Percentiles rank a stretch among this genome's conserved stretches.
These are phyloP conservation scores for Hydrolagus colliei DNA, from an alignment of 2,797 vertebrate genomes.

Conservation along the genomic window DNA sequence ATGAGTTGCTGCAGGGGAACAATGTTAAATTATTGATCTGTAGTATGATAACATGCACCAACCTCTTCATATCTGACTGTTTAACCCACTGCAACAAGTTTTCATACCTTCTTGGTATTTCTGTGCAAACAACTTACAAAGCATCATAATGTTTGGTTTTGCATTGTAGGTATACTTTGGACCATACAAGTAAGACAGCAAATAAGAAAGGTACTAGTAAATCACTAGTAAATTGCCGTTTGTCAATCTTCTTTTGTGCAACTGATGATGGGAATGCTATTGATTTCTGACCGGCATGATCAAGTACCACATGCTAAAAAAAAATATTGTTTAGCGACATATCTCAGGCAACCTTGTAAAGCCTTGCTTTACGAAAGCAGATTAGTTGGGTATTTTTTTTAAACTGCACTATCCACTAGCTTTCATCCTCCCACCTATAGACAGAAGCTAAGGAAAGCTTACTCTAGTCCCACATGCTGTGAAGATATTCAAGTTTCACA, in stretches of 20 bases:
- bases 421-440: neutral
- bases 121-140: neutral
- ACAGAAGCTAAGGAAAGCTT: neutral
- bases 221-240: neutral
- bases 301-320: too few species aligned
- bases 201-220: neutral
- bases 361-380: neutral
- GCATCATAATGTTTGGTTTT: neutral
- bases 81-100: neutral
- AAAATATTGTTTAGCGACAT: neutral
- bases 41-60: too few species aligned
- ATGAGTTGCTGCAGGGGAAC: constrained; percentile 70
- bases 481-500: neutral
- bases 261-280: too few species aligned
- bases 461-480: neutral
- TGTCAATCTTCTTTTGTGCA: neutral
- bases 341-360: neutral
- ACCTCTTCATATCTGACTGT: neutral
- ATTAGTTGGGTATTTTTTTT: neutral
- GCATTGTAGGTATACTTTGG: neutral
- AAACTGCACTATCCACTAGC: neutral
- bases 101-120: neutral
- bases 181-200: neutral
- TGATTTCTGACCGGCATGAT: too few species aligned
- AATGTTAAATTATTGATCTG: constrained; percentile 31